Evolutionary conservation across 2,888 invertebrate species (phyloP), one percentile per base, ranked within the genome.

Genomic region (Lasioglossum malachurum): DNA sequence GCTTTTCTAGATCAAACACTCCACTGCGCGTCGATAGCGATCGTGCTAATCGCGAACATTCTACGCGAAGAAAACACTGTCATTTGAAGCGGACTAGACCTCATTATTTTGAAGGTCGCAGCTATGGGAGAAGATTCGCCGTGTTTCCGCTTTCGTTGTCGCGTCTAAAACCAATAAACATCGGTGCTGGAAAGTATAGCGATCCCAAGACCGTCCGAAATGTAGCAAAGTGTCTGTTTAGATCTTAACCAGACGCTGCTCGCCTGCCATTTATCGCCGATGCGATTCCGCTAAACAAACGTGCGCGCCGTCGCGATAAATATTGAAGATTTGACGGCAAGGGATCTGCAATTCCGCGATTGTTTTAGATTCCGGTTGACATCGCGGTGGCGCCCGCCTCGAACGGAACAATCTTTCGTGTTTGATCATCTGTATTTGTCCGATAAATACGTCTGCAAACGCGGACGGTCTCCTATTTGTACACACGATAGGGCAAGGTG

Each of bases 351-450:
- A 31, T 44, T 44, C 41, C 46, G 69, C 74, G 41, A 44, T 53
- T 53, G 64, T 83, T 76, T 64, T 44, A 38, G 46, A 71, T 57
- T 46, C 64, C 35, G 23, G 44, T 7, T 16, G 27, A 14, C 35
- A 14, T 4, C 19, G 44, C 72, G 79, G 31, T 75, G 78, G 79
- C 85, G 75, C 49, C 72, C 31, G 78, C 35, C 38, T 38, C 57
- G 72, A 57, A 31, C 60, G 31, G 23, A 41, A 49, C 44, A 64
- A 75, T 78, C 78, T 67, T 41, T 41, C 41, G 10, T 80, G 77
- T 80, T 86, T 74, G 86, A 77, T 86, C 77, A 80, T 86, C 77
- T 80, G 86, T 80, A 86, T 86, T 83, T 80, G 80, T 73, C 23
- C 60, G 71, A 72, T 14, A 75, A 72, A 44, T 44, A 41, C 72